Evolutionary conservation across 2,113 vertebrate genomes (phyloP), one percentile per base, ranked within the genome.

Genomic region (Crocuta crocuta): DNA sequence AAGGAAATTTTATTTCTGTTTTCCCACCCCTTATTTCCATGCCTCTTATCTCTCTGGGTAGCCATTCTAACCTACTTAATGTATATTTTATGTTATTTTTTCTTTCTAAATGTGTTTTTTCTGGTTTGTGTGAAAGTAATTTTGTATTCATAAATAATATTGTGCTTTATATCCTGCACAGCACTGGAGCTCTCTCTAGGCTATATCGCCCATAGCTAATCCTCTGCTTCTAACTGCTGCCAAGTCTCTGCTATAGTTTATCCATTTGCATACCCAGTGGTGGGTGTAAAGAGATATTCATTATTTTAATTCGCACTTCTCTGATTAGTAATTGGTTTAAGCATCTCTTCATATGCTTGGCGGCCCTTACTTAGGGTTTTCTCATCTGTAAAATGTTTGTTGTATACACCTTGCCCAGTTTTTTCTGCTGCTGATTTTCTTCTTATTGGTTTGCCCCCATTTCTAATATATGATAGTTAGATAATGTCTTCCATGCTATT

Each of bases 281-380:
- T 55, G 50, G n/a, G 70, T 74, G 7, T 92, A 39, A 53, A 71
- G 70, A 91, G 33, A 71, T 39, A 50, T 12, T 80, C 31, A 43
- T 84, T 93, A 68, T 80, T 97, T 93, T 45, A 95, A 85, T 92
- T 93, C 95, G 58, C 53, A 39, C 68, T 71, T 61, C 86, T 93
- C 55, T 65, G n/a, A 76, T 89, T 85, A 93, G 93, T 81, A 85
- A 43, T 76, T 23, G 31, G n/a, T 28, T 78, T 94, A 50, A 74
- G 39, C 71, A 53, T 58, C 66, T 86, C 66, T 85, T 96, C 21
- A 15, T 45, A 43, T 31, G 63, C 35, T 88, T 24, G 17, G 53
- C 9, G 19, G 16, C 74, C 43, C 31, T 66, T 65, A 13, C 31
- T 66, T 65, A 13, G 88, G 55, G 21, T 16, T 83, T 63, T 84